phyloP scores from a whole-genome alignment of 2,888 invertebrate species.

The Tupiocoris notatus region DNA sequence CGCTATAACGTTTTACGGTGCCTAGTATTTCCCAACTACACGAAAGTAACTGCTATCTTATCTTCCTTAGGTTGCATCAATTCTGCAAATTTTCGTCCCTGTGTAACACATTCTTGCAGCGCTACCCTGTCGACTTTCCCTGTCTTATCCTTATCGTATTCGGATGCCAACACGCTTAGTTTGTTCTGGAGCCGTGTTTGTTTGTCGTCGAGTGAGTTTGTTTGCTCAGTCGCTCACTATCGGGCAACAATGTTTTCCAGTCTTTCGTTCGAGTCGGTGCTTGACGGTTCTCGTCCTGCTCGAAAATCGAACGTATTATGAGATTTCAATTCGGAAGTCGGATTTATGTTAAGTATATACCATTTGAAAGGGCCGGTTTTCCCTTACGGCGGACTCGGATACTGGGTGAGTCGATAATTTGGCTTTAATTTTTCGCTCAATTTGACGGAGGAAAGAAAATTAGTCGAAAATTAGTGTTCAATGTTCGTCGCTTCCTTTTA shows the following conservation, averaged over 20 bases:
- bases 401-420: slow-evolving; percentile 5
- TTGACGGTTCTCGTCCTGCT: not conserved
- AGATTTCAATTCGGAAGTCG: not conserved
- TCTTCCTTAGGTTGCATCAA: too few relatives aligned
- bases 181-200: not conserved
- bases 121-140: not conserved
- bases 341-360: slow-evolving; percentile 9
- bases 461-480: too few relatives aligned
- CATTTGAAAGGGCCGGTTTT: slow-evolving; percentile 3
- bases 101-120: not conserved
- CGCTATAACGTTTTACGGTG: too few relatives aligned
- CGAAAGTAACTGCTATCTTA: too few relatives aligned
- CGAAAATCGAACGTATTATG: not conserved
- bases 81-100: too few relatives aligned
- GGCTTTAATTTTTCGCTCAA: too few relatives aligned
- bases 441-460: too few relatives aligned
- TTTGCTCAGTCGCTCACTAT: not conserved
- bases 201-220: not conserved
- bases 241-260: not conserved
- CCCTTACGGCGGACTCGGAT: not conserved
- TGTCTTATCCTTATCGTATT: not conserved
- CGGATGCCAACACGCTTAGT: not conserved
- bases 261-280: not conserved
- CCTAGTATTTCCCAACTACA: too few relatives aligned
- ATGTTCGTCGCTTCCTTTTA: too few relatives aligned